Base-by-base conservation (phyloP, 2,888 invertebrate species). In the Acleris sparsana region DNA sequence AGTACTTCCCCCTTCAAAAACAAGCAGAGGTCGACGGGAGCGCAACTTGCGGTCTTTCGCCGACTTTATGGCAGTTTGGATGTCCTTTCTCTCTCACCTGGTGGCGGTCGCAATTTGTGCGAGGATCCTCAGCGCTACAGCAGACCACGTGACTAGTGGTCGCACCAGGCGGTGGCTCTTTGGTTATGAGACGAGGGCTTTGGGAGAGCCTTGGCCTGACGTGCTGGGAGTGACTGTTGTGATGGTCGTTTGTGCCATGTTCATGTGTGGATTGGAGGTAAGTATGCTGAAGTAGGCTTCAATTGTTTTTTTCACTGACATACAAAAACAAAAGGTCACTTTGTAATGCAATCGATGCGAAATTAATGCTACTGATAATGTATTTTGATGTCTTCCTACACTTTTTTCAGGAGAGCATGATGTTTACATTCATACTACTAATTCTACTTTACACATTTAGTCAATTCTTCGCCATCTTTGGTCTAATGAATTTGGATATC, bases 241-340 rank as follows among this genome's bases (percentile, higher is more conserved):
- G 7, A 90, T 94, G 77, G 93, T 94, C 0, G 93, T 94, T 3
- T 94, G 94, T 46, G 92, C 93, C 46, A 91, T 94, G 86, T 94
- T 94, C 73, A 94, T 94, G 94, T 91, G 94, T 73, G 95, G 95
- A 44, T 80, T 95, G 46, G 94, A 95, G 89, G 94, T 94, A 79
- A 20, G 43, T n/a, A 43, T 7, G 22, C 13, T 39, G 3, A 13
- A 39, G 3, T 13, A 39, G 3, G 39, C 39, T 13, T 1, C 4
- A 13, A 39, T 9, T 33, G 9, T 33, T 33, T 33, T 33, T 29
- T 33, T 33, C 13, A 39, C 39, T 39, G 9, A 13, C 5, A 11
- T 3, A 4, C 13, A 39, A 13, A 39, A 39, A 4, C 13, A 13
- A 39, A 9, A 11, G 33, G 11, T 29, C 33, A 33, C 33, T 33